These are phyloP conservation scores for Phytoseiulus persimilis DNA, from an alignment of 2,888 invertebrate genomes.

Conservation along the genomic window DNA sequence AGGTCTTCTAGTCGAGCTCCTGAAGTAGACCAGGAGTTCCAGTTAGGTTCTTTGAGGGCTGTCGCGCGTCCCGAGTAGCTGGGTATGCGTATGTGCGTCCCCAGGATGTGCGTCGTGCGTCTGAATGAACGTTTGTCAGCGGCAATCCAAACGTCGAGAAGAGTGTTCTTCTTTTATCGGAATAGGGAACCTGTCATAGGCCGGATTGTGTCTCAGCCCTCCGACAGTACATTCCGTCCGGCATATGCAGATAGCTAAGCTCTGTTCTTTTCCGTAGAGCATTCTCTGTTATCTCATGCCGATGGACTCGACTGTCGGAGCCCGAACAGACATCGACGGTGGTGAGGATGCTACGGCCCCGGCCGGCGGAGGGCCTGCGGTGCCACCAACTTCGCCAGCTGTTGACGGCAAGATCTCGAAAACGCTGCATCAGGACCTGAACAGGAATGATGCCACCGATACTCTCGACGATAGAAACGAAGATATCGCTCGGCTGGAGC, in stretches of 20 bases:
- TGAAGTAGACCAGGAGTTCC: no score
- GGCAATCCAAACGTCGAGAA: no score
- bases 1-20: no score
- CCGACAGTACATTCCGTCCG: neutral
- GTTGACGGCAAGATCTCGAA: neutral
- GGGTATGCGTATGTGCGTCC: no score
- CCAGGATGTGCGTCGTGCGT: no score
- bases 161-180: neutral
- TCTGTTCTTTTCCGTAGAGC: conserved; percentile 19
- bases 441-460: neutral
- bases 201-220: neutral
- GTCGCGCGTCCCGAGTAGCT: no score
- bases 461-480: neutral
- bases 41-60: no score
- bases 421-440: neutral
- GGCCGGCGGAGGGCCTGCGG: neutral
- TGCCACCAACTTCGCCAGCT: neutral
- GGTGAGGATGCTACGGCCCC: neutral
- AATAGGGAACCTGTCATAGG: neutral
- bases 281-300: conserved; percentile 33
- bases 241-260: neutral
- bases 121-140: no score
- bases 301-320: conserved; percentile 36
- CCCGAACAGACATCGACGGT: neutral
- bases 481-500: neutral